Evolutionary conservation across 2,888 invertebrate species (phyloP).

Genomic region (Pheosia tremula): DNA sequence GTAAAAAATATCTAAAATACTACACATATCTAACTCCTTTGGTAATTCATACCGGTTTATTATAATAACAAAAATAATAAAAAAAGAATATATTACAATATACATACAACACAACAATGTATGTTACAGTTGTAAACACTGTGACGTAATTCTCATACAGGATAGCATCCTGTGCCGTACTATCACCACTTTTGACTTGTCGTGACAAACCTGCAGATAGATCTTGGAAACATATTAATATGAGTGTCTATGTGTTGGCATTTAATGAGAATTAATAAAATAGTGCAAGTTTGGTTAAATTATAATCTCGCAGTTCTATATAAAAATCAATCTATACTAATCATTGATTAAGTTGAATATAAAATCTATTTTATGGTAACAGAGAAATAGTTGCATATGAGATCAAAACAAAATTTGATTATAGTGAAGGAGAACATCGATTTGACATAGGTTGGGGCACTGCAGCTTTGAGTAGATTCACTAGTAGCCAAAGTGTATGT

Average conservation of each 20-base stretch:
- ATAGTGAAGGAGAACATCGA: conserved; percentile 1
- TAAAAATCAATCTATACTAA: background rate
- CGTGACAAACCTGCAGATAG: background rate
- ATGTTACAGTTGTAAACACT: conserved; percentile 58
- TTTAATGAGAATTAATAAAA: background rate
- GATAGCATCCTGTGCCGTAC: conserved; percentile 15
- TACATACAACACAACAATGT: conserved; percentile 63
- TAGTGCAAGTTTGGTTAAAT: background rate
- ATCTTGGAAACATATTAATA: background rate
- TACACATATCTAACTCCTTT: conserved; percentile 80
- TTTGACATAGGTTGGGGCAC: too few relatives aligned
- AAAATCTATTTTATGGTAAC: background rate
- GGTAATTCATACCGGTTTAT: conserved; percentile 81
- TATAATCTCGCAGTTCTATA: conserved; percentile 3
- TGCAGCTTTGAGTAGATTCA: too few relatives aligned
- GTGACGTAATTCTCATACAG: conserved; percentile 41
- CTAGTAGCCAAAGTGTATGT: background rate
- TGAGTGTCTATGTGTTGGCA: too few relatives aligned
- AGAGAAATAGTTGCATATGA: conserved; percentile 15
- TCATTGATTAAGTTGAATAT: background rate
- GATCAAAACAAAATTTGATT: conserved; percentile 29
- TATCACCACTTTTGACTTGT: background rate
- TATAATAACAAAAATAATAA: conserved; percentile 61
- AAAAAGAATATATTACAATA: conserved; percentile 62
- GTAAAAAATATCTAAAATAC: conserved; percentile 71